Evolutionary conservation across 1,140 invertebrate species (phyloP).

Genomic region (Colletes latitarsis): DNA sequence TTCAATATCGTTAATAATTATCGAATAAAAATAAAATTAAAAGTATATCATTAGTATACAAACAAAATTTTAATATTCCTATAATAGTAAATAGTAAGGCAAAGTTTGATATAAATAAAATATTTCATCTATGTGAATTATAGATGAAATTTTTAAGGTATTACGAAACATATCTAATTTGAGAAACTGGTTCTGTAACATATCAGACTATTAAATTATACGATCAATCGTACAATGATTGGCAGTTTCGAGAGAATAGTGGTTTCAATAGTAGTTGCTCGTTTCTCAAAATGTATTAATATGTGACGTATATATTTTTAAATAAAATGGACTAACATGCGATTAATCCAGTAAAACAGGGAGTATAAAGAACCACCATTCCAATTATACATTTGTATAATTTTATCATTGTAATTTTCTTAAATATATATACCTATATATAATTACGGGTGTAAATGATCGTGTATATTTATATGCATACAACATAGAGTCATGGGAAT

Average conservation of each 20-base stretch:
- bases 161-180: slow-evolving; percentile 8
- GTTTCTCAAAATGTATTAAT: background rate
- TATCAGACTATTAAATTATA: slow-evolving; percentile 48
- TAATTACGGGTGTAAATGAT: slow-evolving; percentile 49
- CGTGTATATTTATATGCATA: slow-evolving; percentile 32
- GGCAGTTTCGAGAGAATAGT: slow-evolving; percentile 53
- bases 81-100: background rate
- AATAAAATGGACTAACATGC: slow-evolving; percentile 26
- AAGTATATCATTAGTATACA: background rate
- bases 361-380: slow-evolving; percentile 41
- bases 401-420: slow-evolving; percentile 37
- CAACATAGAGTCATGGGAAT: slow-evolving; percentile 39
- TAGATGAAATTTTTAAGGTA: background rate
- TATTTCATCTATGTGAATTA: background rate
- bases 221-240: slow-evolving; percentile 40
- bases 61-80: background rate
- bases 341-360: background rate
- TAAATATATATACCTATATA: slow-evolving; percentile 51
- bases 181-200: slow-evolving; percentile 43
- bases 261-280: slow-evolving; percentile 14
- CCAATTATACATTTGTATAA: slow-evolving; percentile 42
- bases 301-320: slow-evolving; percentile 1
- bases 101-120: background rate
- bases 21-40: background rate
- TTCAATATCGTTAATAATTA: background rate